A percentile compares a stretch with the other conserved stretches of the same genome.
phyloP scores from a whole-genome alignment of 2,113 vertebrate genomes.

The Centrocercus urophasianus region DNA sequence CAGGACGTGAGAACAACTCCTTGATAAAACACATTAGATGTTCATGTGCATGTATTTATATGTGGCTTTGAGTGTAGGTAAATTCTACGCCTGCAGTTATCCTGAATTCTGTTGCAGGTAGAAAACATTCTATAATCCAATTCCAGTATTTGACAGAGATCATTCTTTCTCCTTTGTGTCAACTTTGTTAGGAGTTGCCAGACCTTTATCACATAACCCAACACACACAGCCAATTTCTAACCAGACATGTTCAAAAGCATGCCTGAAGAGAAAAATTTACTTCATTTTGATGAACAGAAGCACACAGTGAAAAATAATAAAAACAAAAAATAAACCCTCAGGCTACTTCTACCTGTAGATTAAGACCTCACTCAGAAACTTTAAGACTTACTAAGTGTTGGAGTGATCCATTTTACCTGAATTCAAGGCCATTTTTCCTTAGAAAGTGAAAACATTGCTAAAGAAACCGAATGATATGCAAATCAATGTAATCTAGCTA shows the following conservation, averaged over 20 bases:
- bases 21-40: neutral
- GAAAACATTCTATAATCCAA: neutral
- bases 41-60: neutral
- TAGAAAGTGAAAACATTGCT: neutral
- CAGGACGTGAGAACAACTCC: neutral
- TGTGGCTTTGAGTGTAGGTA: neutral
- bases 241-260: neutral
- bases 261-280: neutral
- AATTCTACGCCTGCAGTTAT: neutral
- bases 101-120: neutral
- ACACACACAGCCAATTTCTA: neutral
- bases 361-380: neutral
- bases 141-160: neutral
- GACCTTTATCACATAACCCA: neutral
- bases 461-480: neutral
- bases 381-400: neutral
- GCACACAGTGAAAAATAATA: neutral
- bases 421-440: neutral
- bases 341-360: neutral
- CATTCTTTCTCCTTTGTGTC: neutral
- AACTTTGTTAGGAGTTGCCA: neutral
- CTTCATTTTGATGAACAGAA: neutral
- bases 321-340: neutral
- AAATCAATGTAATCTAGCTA: constrained; percentile 10
- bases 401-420: neutral